phyloP scores from a whole-genome alignment of 2,888 invertebrate genomes.

The Ophioninae sp. region DNA sequence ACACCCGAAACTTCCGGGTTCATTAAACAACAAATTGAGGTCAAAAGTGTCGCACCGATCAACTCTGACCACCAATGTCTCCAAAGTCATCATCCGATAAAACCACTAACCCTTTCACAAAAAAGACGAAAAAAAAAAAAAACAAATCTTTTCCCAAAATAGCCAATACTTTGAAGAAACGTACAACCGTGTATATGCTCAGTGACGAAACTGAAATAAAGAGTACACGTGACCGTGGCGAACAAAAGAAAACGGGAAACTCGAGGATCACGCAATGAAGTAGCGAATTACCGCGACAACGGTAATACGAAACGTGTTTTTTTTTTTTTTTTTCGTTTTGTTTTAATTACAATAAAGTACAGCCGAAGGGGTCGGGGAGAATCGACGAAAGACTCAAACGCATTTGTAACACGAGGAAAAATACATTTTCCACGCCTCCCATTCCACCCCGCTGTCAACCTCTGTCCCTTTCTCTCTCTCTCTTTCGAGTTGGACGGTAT shows the following conservation, averaged over 20 bases:
- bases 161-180: background rate
- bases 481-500: constrained; percentile 8
- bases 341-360: background rate
- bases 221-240: background rate
- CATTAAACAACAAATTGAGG: too few species aligned
- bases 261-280: constrained; percentile 15
- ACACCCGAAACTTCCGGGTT: too few species aligned
- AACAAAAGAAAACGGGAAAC: background rate
- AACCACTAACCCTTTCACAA: background rate
- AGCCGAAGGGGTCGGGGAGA: constrained; percentile 1
- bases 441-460: constrained; percentile 2
- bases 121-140: background rate
- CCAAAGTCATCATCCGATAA: background rate
- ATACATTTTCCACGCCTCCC: constrained; percentile 47
- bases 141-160: background rate
- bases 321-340: background rate
- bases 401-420: constrained; percentile 29
- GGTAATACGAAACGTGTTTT: background rate
- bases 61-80: background rate
- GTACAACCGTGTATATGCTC: too few species aligned
- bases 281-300: constrained; percentile 4
- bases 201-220: background rate
- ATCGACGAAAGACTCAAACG: constrained; percentile 33
- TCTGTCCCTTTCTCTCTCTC: background rate
- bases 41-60: too few species aligned